Evolutionary conservation across 2,113 vertebrate genomes (phyloP).

Genomic region (Laterallus jamaicensis): DNA sequence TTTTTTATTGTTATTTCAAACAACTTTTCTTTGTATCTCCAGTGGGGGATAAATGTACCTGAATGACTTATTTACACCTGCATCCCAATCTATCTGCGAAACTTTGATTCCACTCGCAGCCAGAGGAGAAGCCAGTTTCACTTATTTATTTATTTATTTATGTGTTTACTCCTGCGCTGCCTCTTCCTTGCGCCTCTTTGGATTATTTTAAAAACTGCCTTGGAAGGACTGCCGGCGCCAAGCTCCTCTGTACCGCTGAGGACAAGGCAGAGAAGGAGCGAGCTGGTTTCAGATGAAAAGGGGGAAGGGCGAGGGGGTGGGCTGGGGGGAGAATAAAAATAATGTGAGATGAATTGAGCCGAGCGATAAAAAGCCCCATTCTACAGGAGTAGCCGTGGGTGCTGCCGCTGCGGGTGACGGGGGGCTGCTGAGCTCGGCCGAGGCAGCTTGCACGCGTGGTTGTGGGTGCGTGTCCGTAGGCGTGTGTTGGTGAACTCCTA

Average conservation of each 20-base stretch:
- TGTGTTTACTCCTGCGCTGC: background rate
- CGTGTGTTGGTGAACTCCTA: background rate
- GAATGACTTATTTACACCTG: background rate
- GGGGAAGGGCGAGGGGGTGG: too few species aligned
- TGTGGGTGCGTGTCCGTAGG: background rate
- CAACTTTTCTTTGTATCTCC: background rate
- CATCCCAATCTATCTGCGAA: background rate
- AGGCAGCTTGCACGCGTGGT: background rate
- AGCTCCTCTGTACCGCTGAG: background rate
- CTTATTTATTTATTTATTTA: background rate
- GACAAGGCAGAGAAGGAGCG: background rate
- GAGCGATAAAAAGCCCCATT: background rate
- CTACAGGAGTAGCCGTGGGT: background rate
- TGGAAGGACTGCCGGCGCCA: background rate
- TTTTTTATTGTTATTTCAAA: constrained; percentile 41
- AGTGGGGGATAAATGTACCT: background rate
- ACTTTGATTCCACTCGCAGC: background rate
- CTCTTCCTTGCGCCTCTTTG: background rate
- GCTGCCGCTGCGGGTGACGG: background rate
- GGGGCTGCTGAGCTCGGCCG: background rate
- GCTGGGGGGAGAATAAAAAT: too few species aligned
- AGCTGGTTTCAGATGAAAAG: background rate
- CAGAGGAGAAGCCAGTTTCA: background rate
- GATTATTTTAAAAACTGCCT: background rate
- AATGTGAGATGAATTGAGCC: background rate